phyloP scores from a whole-genome alignment of 2,113 vertebrate genomes.

The Laticauda laticaudata region DNA sequence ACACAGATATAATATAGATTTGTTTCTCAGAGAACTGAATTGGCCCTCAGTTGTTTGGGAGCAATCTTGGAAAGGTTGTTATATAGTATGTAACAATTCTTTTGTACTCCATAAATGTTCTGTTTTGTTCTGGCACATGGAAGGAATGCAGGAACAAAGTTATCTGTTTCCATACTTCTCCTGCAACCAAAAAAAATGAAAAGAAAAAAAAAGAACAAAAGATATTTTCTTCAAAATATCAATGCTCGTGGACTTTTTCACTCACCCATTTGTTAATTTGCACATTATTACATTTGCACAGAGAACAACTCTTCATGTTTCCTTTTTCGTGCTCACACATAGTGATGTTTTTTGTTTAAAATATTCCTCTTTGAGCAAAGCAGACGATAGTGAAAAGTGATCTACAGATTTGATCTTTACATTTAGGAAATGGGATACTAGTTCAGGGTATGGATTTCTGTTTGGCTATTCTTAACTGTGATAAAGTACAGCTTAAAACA shows the following conservation, averaged over 20 bases:
- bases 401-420: not conserved
- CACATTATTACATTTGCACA: not conserved
- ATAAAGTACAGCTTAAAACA: not conserved
- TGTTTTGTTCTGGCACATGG: not conserved
- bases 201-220: too few species aligned
- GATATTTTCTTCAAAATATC: not conserved
- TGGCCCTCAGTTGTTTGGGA: not conserved
- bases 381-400: not conserved
- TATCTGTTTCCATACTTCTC: not conserved
- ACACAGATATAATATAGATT: not conserved
- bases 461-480: not conserved
- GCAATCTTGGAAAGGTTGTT: not conserved
- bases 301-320: not conserved
- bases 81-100: not conserved
- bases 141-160: not conserved
- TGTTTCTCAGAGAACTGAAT: not conserved
- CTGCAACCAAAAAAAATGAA: not conserved
- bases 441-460: not conserved
- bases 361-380: slow-evolving; percentile 1
- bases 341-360: slow-evolving; percentile 3
- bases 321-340: not conserved
- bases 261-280: not conserved
- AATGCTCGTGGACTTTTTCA: not conserved
- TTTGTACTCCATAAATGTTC: not conserved
- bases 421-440: slow-evolving; percentile 27